Evolutionary conservation across 2,797 vertebrate species (phyloP).

Genomic region (Echiichthys vipera): DNA sequence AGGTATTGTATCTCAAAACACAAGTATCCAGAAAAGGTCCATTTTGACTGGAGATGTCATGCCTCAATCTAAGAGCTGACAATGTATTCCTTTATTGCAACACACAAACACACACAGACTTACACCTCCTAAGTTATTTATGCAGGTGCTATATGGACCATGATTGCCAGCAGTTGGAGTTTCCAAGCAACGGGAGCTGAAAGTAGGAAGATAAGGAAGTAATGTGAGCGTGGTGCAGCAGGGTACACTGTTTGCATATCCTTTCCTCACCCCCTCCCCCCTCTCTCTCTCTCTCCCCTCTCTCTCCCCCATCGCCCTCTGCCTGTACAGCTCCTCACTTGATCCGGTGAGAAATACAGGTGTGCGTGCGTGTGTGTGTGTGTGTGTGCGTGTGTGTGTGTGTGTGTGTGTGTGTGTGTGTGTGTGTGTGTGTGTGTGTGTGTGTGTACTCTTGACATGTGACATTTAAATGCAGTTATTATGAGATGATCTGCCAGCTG

Average conservation of each 20-base stretch:
- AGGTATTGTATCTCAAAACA: not conserved
- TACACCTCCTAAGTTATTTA: conserved; percentile 32
- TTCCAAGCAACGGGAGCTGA: conserved; percentile 70
- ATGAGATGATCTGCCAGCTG: conserved; percentile 39
- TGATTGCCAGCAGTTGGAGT: conserved; percentile 42
- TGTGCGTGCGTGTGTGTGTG: conserved; percentile 5
- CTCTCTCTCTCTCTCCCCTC: not conserved
- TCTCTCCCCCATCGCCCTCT: not conserved
- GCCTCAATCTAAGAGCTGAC: not conserved
- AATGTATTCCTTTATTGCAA: not conserved
- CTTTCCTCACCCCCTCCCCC: not conserved
- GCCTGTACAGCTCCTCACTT: not conserved
- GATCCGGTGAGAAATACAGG: conserved; percentile 40
- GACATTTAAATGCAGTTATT: conserved; percentile 25
- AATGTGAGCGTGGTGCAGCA: conserved; percentile 30
- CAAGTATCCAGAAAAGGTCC: not conserved
- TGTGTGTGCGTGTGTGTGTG: no score
- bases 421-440: no score
- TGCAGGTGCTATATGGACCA: conserved; percentile 27
- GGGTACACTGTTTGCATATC: conserved; percentile 54
- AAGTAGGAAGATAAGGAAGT: conserved; percentile 40
- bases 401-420: no score
- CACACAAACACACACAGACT: conserved; percentile 19
- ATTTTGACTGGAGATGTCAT: not conserved
- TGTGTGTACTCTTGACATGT: not conserved